These are phyloP conservation scores for Emmelina monodactyla DNA, from an alignment of 2,888 invertebrate species.

Conservation along the genomic window DNA sequence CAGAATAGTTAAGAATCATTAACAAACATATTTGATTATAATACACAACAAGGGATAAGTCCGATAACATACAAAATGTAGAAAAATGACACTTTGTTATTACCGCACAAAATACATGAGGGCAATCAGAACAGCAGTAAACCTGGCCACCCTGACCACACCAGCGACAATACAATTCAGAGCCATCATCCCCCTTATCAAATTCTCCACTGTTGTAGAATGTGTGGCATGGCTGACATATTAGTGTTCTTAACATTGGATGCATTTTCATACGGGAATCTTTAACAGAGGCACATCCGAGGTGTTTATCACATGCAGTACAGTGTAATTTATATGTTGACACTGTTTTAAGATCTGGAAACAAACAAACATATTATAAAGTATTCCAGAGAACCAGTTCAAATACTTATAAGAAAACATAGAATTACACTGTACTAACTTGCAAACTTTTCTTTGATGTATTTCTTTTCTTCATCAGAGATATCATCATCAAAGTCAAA, in stretches of 20 bases:
- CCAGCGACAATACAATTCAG: conserved; percentile 84
- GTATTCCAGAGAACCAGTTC: too few relatives aligned
- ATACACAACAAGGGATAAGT: too few relatives aligned
- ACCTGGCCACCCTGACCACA: conserved; percentile 84
- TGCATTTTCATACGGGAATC: conserved; percentile 73
- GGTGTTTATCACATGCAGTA: conserved; percentile 76
- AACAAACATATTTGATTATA: too few relatives aligned
- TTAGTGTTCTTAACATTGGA: conserved; percentile 74
- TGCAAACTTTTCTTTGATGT: conserved; percentile 56
- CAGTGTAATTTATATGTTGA: conserved; percentile 73
- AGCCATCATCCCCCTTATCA: conserved; percentile 84
- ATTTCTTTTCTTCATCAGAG: conserved; percentile 56
- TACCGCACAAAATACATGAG: conserved; percentile 77
- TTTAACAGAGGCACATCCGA: conserved; percentile 74
- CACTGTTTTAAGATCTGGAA: conserved; percentile 67
- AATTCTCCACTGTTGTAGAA: conserved; percentile 85
- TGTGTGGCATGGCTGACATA: conserved; percentile 76
- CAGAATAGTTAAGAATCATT: too few relatives aligned
- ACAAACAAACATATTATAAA: conserved; percentile 6
- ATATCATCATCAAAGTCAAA: conserved; percentile 64
- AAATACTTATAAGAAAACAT: too few relatives aligned
- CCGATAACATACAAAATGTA: too few relatives aligned
- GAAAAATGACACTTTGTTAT: conserved; percentile 19
- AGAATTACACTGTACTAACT: too few relatives aligned
- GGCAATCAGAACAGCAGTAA: conserved; percentile 79